Evolutionary conservation across 35 echinoderm and acorn worm genomes (phyloP).

Genomic region (Ptychodera flava): DNA sequence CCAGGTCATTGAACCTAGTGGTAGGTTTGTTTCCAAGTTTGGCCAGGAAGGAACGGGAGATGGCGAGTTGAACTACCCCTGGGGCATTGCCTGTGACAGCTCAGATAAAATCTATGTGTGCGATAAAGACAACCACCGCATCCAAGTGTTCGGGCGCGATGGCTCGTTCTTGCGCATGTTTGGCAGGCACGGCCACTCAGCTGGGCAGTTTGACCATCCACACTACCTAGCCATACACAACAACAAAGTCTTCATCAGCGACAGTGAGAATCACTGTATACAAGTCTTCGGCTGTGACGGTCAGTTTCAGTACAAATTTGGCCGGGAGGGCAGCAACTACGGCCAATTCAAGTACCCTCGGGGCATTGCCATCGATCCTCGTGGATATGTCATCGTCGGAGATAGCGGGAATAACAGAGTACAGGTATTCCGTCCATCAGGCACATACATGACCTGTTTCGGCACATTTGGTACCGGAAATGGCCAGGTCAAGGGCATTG

Average conservation of each 20-base stretch:
- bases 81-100: conserved; percentile 30
- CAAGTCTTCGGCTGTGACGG: conserved; percentile 79
- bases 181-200: neutral
- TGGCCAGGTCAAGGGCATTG: conserved; percentile 87
- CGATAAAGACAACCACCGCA: conserved; percentile 54
- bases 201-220: neutral
- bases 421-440: conserved; percentile 86
- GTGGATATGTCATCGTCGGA: conserved; percentile 79
- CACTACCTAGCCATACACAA: neutral
- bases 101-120: conserved; percentile 49
- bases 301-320: conserved; percentile 84
- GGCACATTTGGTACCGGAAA: conserved; percentile 71
- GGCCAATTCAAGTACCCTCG: conserved; percentile 91
- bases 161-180: conserved; percentile 57
- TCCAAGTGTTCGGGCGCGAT: conserved; percentile 61
- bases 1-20: conserved; percentile 75
- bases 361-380: conserved; percentile 67
- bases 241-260: conserved; percentile 7
- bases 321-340: conserved; percentile 67
- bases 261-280: conserved; percentile 77
- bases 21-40: conserved; percentile 52
- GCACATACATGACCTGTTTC: conserved; percentile 56
- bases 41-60: conserved; percentile 50
- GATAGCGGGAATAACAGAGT: conserved; percentile 91
- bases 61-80: conserved; percentile 55